phyloP scores from a whole-genome alignment of 1,140 invertebrate species.

The Drosophila neocordata region DNA sequence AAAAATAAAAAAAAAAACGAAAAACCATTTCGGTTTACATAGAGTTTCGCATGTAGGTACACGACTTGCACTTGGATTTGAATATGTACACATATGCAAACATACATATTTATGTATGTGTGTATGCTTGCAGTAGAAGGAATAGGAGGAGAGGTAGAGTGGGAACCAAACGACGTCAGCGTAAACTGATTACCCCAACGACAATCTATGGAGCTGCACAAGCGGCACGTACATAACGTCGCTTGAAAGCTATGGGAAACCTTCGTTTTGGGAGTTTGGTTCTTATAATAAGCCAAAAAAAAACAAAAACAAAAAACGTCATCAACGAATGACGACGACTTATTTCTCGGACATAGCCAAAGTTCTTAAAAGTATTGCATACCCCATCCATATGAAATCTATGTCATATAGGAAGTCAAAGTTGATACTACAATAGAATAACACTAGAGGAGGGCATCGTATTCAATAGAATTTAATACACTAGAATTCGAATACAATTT shows the following conservation, averaged over 20 bases:
- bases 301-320: slow-evolving; percentile 44
- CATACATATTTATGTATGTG: slow-evolving; percentile 19
- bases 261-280: slow-evolving; percentile 62
- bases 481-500: neutral
- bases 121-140: slow-evolving; percentile 8
- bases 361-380: slow-evolving; percentile 36
- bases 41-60: slow-evolving; percentile 65
- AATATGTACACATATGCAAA: slow-evolving; percentile 52
- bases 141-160: slow-evolving; percentile 33
- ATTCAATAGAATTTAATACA: slow-evolving; percentile 26
- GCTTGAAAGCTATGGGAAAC: slow-evolving; percentile 55
- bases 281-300: slow-evolving; percentile 37
- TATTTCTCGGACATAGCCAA: slow-evolving; percentile 34
- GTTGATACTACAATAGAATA: slow-evolving; percentile 63
- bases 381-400: slow-evolving; percentile 14
- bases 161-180: slow-evolving; percentile 68
- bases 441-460: slow-evolving; percentile 43
- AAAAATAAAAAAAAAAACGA: slow-evolving; percentile 26
- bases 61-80: slow-evolving; percentile 64
- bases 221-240: slow-evolving; percentile 59
- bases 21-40: slow-evolving; percentile 57
- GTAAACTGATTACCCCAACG: slow-evolving; percentile 73
- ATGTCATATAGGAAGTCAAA: slow-evolving; percentile 58
- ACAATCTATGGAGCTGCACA: slow-evolving; percentile 58
- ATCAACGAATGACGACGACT: slow-evolving; percentile 24